A percentile compares a stretch with the other conserved stretches of the same genome.
These are phyloP conservation scores for Columbina picui DNA, from an alignment of 2,113 vertebrate genomes.

Conservation along the genomic window DNA sequence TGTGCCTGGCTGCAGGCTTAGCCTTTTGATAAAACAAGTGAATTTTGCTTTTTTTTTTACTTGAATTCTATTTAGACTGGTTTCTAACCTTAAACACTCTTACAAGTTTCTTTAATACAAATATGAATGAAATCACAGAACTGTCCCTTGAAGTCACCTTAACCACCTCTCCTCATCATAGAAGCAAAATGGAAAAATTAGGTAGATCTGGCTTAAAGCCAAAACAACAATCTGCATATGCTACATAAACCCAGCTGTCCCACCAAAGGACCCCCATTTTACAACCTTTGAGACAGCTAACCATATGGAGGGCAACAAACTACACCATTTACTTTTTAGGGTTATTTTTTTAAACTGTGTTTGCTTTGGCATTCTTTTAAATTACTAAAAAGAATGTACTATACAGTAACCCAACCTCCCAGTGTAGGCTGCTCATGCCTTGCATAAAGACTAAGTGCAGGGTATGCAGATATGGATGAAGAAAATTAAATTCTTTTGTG, in stretches of 20 bases:
- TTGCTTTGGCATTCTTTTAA: slow-evolving; percentile 34
- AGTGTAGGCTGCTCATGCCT: neutral
- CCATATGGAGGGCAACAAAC: slow-evolving; percentile 63
- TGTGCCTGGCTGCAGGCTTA: neutral
- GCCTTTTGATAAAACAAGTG: neutral
- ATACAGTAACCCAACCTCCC: neutral
- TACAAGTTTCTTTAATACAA: slow-evolving; percentile 62
- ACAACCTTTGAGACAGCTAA: slow-evolving; percentile 64
- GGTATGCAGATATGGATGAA: neutral
- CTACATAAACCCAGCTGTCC: slow-evolving; percentile 74
- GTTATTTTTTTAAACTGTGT: neutral
- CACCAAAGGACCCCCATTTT: slow-evolving; percentile 51
- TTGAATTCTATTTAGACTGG: slow-evolving; percentile 32
- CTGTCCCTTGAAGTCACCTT: slow-evolving; percentile 26
- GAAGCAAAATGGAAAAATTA: slow-evolving; percentile 69
- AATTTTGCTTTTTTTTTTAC: neutral
- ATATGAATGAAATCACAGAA: slow-evolving; percentile 62
- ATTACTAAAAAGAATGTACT: slow-evolving; percentile 1
- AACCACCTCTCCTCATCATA: slow-evolving; percentile 47
- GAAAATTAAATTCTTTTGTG: slow-evolving; percentile 16
- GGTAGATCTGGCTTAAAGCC: slow-evolving; percentile 67
- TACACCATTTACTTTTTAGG: slow-evolving; percentile 2
- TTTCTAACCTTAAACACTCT: slow-evolving; percentile 39
- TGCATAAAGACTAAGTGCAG: neutral
- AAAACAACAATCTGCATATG: slow-evolving; percentile 68